phyloP scores from a whole-genome alignment of 1,140 invertebrate species.

The Cherax destructor region DNA sequence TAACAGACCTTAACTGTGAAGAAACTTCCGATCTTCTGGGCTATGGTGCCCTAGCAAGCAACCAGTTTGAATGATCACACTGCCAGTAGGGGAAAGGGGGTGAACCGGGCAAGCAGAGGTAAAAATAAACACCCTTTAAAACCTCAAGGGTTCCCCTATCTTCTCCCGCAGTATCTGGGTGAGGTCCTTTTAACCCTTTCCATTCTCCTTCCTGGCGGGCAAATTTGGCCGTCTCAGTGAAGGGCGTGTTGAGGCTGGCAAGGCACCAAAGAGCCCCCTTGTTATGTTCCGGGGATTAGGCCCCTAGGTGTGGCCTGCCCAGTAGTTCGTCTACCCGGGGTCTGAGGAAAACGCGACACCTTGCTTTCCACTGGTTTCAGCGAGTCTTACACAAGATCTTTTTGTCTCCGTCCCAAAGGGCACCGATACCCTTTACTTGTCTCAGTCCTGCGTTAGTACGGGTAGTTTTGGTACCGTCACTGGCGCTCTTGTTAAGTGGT shows the following conservation, averaged over 20 bases:
- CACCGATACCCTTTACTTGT: conserved; percentile 6
- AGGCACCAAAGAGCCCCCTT: neutral
- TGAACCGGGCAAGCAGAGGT: too few species aligned
- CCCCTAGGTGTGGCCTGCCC: conserved; percentile 67
- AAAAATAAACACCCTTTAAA: too few species aligned
- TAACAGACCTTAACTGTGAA: too few species aligned
- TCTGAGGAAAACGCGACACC: conserved; percentile 65
- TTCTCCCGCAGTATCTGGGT: conserved; percentile 71
- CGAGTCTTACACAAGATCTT: conserved; percentile 8
- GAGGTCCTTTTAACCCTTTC: conserved; percentile 66
- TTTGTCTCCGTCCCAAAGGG: neutral
- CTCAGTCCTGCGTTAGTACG: conserved; percentile 23
- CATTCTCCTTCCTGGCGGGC: conserved; percentile 68
- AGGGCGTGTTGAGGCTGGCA: conserved; percentile 6
- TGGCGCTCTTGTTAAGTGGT: conserved; percentile 71
- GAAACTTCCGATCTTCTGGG: too few species aligned
- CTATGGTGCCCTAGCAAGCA: too few species aligned
- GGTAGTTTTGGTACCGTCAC: conserved; percentile 64
- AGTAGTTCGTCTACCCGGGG: conserved; percentile 70
- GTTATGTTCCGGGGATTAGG: conserved; percentile 55
- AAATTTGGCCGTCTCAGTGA: conserved; percentile 42
- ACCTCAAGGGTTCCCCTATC: conserved; percentile 71
- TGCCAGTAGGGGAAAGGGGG: too few species aligned
- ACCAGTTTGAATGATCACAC: too few species aligned
- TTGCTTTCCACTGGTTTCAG: conserved; percentile 37